phyloP scores from a whole-genome alignment of 2,797 vertebrate genomes.

The Acrossocheilus wenchowensis region DNA sequence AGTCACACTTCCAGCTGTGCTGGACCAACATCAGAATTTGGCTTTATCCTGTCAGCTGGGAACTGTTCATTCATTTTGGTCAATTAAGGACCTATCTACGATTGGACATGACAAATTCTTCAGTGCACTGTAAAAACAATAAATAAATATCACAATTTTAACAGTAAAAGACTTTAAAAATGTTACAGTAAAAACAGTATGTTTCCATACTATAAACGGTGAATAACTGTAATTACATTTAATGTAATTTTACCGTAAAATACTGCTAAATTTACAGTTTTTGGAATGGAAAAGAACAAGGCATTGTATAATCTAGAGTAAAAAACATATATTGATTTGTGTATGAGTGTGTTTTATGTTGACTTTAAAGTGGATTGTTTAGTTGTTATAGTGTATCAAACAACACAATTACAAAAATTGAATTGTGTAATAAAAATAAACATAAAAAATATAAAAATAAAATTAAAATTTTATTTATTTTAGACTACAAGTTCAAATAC shows the following conservation, averaged over 20 bases:
- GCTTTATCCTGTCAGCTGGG: background rate
- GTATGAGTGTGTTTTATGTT: background rate
- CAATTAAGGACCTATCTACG: background rate
- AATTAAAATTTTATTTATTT: no score
- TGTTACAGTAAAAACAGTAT: background rate
- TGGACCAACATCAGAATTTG: background rate
- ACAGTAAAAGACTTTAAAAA: background rate
- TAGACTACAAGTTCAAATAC: no score
- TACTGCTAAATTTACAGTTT: no score
- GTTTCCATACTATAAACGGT: background rate
- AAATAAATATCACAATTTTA: no score
- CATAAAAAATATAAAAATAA: no score
- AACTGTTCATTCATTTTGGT: background rate
- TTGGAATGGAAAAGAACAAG: no score
- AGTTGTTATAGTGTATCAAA: background rate
- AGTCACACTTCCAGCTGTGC: constrained; percentile 13
- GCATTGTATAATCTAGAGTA: no score
- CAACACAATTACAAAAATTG: no score
- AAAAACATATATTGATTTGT: no score
- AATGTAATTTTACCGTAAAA: background rate
- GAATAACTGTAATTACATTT: background rate
- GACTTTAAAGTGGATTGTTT: background rate
- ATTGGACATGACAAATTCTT: background rate
- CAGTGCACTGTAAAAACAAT: background rate
- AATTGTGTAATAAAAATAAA: no score